phyloP scores from a whole-genome alignment of 2,888 invertebrate genomes.

The Saturnia japonica region DNA sequence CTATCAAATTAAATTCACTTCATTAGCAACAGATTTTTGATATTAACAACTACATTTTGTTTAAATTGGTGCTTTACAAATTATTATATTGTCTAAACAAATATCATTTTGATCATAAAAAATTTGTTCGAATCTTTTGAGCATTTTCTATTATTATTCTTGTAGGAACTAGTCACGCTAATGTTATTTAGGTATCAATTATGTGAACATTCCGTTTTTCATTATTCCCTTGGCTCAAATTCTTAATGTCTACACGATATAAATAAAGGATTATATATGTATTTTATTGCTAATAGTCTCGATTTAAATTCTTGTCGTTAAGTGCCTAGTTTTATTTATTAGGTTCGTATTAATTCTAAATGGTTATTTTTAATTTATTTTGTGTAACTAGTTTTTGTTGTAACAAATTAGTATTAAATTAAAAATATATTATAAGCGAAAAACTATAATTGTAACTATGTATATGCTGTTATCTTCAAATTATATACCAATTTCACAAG shows the following conservation, averaged over 20 bases:
- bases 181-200: constrained; percentile 19
- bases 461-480: no score
- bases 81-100: neutral
- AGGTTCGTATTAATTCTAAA: constrained; percentile 1
- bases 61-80: neutral
- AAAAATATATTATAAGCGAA: no score
- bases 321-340: constrained; percentile 17
- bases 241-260: constrained; percentile 29
- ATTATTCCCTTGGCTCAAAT: constrained; percentile 30
- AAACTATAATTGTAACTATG: neutral
- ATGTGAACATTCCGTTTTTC: constrained; percentile 17
- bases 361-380: neutral
- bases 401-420: neutral
- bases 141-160: neutral
- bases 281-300: constrained; percentile 11
- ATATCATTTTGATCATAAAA: neutral
- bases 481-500: no score
- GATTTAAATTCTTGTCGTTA: constrained; percentile 17
- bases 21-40: no score
- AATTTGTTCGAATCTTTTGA: neutral
- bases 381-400: neutral
- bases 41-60: neutral
- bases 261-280: constrained; percentile 29
- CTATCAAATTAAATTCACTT: no score
- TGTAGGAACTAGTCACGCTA: neutral